phyloP scores from a whole-genome alignment of 2,113 vertebrate species.

The Phalacrocorax brasilianus region DNA sequence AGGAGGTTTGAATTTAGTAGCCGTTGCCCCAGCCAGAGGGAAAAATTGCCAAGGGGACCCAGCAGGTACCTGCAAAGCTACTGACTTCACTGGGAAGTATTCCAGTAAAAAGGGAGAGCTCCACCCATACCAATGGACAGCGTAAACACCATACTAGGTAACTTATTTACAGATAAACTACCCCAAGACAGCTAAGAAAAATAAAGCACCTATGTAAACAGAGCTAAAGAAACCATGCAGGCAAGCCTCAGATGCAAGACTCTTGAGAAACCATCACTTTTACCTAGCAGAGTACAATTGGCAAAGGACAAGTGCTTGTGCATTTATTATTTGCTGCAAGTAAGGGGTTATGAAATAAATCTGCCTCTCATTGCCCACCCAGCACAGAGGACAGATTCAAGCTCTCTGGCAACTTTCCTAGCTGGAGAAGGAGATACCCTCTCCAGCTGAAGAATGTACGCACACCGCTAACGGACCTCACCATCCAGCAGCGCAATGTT shows the following conservation, averaged over 20 bases:
- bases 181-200: neutral
- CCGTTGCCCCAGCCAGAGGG: neutral
- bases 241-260: neutral
- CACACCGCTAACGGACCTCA: neutral
- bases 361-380: neutral
- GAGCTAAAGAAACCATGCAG: neutral
- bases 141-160: neutral
- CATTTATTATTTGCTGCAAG: neutral
- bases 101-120: neutral
- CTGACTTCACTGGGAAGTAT: neutral
- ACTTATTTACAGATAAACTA: neutral
- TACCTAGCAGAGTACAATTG: neutral
- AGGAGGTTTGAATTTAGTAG: neutral
- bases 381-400: conserved; percentile 2
- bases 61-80: neutral
- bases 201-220: neutral
- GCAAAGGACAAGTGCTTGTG: neutral
- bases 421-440: neutral
- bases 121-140: neutral
- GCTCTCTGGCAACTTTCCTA: neutral
- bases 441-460: neutral
- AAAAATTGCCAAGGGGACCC: neutral
- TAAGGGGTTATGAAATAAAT: neutral
- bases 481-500: neutral
- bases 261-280: neutral